phyloP scores from a whole-genome alignment of 2,113 vertebrate species.

The Entosphenus tridentatus region DNA sequence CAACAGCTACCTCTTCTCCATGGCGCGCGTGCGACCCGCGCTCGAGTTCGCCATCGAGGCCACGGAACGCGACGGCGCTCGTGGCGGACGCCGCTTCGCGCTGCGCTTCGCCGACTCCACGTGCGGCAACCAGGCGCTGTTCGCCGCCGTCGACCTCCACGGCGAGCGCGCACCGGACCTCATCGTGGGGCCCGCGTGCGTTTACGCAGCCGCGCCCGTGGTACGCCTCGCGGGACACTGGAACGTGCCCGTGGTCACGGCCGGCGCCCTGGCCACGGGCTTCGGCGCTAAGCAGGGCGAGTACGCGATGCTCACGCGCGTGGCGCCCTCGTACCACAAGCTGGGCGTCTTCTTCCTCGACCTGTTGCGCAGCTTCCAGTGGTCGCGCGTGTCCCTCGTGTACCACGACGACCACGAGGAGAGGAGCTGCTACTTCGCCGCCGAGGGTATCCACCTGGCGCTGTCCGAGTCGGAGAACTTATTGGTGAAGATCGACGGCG shows the following conservation, averaged over 20 bases:
- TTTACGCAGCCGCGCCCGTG: conserved; percentile 69
- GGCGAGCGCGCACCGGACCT: conserved; percentile 36
- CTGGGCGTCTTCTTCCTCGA: conserved; percentile 71
- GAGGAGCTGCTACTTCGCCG: conserved; percentile 66
- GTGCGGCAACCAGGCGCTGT: conserved; percentile 52
- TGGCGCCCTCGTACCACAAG: conserved; percentile 70
- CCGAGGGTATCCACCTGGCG: conserved; percentile 37
- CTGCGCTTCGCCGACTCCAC: conserved; percentile 47
- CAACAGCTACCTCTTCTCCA: conserved; percentile 62
- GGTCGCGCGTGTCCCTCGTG: conserved; percentile 46
- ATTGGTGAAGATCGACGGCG: no score
- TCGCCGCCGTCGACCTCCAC: conserved; percentile 39
- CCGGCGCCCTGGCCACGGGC: conserved; percentile 59
- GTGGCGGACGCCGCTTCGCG: conserved; percentile 35
- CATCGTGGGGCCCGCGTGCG: conserved; percentile 70
- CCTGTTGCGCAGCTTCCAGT: conserved; percentile 57
- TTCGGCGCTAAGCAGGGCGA: conserved; percentile 43
- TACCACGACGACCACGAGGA: conserved; percentile 65
- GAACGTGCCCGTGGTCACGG: conserved; percentile 66
- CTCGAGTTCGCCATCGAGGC: conserved; percentile 49
- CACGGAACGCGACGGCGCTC: conserved; percentile 16
- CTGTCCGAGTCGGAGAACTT: no score
- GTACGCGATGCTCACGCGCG: conserved; percentile 64
- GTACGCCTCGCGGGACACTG: conserved; percentile 68
- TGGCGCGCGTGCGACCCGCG: conserved; percentile 45